These are phyloP conservation scores for Typhlichthys eigenmanni DNA, from an alignment of 2,797 vertebrate genomes.

Conservation along the genomic window DNA sequence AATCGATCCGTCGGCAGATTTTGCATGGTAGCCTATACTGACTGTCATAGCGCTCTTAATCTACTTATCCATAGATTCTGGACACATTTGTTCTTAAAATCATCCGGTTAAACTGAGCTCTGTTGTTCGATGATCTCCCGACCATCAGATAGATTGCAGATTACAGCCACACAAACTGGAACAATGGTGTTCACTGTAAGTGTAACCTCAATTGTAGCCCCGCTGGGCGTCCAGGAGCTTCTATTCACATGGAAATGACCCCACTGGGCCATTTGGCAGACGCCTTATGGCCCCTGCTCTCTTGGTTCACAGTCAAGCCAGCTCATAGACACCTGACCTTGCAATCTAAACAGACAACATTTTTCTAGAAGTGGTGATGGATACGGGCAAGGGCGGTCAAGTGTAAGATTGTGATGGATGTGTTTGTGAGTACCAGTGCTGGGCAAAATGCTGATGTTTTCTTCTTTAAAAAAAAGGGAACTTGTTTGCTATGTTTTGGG, in stretches of 20 bases:
- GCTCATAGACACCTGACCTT: slow-evolving; percentile 9
- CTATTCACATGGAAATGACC: slow-evolving; percentile 72
- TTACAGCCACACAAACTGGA: slow-evolving; percentile 46
- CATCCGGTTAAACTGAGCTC: background rate
- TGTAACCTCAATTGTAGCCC: slow-evolving; percentile 69
- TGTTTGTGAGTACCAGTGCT: slow-evolving; percentile 2
- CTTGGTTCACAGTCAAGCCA: slow-evolving; percentile 35
- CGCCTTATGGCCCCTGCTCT: slow-evolving; percentile 39
- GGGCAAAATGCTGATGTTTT: background rate
- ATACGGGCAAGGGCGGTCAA: background rate
- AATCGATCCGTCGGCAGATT: slow-evolving; percentile 45
- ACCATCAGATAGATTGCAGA: background rate
- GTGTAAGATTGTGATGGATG: slow-evolving; percentile 16
- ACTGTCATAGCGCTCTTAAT: slow-evolving; percentile 42
- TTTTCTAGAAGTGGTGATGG: slow-evolving; percentile 6
- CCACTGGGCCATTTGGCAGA: slow-evolving; percentile 50
- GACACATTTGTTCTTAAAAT: slow-evolving; percentile 22
- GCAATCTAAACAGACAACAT: slow-evolving; percentile 6
- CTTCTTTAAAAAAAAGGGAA: background rate
- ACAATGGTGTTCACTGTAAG: slow-evolving; percentile 71
- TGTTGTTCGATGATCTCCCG: background rate
- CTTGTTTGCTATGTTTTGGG: background rate
- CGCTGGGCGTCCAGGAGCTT: slow-evolving; percentile 56
- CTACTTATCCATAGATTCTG: slow-evolving; percentile 25
- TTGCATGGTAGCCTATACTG: slow-evolving; percentile 47